Conservation (phyloP, 2,888 invertebrate genomes). For the Teinopalpus imperialis region DNA sequence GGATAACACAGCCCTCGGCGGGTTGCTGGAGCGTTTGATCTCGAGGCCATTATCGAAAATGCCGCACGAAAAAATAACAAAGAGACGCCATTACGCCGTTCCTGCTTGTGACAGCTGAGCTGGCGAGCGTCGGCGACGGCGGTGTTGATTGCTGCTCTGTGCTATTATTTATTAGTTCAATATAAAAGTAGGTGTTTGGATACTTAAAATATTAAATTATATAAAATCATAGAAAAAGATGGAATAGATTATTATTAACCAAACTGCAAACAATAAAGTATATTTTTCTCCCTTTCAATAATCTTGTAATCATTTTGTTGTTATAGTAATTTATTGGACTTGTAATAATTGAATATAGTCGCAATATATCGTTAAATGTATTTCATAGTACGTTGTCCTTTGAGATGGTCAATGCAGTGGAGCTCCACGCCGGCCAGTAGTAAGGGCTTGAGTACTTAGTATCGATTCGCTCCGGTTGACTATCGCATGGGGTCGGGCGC, state of each 20-base stretch:
- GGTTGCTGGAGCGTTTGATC: slow-evolving; percentile 9
- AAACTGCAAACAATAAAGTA: no score
- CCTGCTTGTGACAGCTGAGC: slow-evolving; percentile 7
- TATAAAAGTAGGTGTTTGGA: no score
- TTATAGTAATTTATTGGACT: no score
- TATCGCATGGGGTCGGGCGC: slow-evolving; percentile 48
- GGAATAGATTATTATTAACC: no score
- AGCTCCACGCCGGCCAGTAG: slow-evolving; percentile 5
- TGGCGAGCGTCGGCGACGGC: not conserved
- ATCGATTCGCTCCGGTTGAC: slow-evolving; percentile 43
- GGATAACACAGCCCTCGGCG: not conserved
- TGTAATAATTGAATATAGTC: not conserved
- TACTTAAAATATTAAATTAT: no score
- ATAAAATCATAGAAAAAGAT: no score
- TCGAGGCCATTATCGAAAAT: slow-evolving; percentile 13
- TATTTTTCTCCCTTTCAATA: no score
- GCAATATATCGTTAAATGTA: not conserved
- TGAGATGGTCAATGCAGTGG: not conserved
- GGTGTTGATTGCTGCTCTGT: not conserved
- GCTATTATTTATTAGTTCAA: no score
- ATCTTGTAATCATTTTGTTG: no score
- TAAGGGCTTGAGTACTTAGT: slow-evolving; percentile 32
- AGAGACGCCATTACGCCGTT: slow-evolving; percentile 5
- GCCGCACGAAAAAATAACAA: slow-evolving; percentile 6
- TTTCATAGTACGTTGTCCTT: not conserved